These are phyloP conservation scores for Nudaria mundana DNA, from an alignment of 2,888 invertebrate genomes.

Conservation along the genomic window DNA sequence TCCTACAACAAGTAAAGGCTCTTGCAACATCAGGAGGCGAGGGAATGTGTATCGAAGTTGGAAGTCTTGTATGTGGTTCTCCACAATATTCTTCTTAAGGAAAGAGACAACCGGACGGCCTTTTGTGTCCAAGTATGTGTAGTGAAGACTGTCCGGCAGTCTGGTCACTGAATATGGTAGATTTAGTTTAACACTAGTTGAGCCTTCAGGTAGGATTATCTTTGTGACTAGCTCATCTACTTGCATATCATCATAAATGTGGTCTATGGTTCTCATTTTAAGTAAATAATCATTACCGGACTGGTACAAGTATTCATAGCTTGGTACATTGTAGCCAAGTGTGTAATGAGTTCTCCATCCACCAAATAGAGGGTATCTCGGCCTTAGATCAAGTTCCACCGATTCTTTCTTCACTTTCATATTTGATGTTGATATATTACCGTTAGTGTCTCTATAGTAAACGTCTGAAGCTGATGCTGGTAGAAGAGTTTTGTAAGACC, in stretches of 20 bases:
- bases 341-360: slow-evolving; percentile 99
- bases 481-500: slow-evolving; percentile 92
- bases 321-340: slow-evolving; percentile 98
- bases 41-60: slow-evolving; percentile 94
- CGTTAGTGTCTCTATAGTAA: slow-evolving; percentile 98
- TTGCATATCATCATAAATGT: slow-evolving; percentile 97
- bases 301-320: slow-evolving; percentile 96
- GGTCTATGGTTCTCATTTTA: slow-evolving; percentile 97
- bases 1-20: slow-evolving; percentile 93
- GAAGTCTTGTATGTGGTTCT: slow-evolving; percentile 98
- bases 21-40: slow-evolving; percentile 92
- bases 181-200: slow-evolving; percentile 88
- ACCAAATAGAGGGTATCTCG: slow-evolving; percentile 98
- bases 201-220: slow-evolving; percentile 96
- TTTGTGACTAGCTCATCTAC: slow-evolving; percentile 94
- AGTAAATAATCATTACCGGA: slow-evolving; percentile 90
- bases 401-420: slow-evolving; percentile 93
- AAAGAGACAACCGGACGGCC: slow-evolving; percentile 95
- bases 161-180: slow-evolving; percentile 91
- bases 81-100: slow-evolving; percentile 92
- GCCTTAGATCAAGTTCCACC: slow-evolving; percentile 97
- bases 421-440: slow-evolving; percentile 98
- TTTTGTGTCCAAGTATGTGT: slow-evolving; percentile 96
- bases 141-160: slow-evolving; percentile 88
- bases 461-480: slow-evolving; percentile 96